Evolutionary conservation across 2,888 invertebrate genomes (phyloP), one percentile per base, ranked within the genome.

Genomic region (Ophion costatus): DNA sequence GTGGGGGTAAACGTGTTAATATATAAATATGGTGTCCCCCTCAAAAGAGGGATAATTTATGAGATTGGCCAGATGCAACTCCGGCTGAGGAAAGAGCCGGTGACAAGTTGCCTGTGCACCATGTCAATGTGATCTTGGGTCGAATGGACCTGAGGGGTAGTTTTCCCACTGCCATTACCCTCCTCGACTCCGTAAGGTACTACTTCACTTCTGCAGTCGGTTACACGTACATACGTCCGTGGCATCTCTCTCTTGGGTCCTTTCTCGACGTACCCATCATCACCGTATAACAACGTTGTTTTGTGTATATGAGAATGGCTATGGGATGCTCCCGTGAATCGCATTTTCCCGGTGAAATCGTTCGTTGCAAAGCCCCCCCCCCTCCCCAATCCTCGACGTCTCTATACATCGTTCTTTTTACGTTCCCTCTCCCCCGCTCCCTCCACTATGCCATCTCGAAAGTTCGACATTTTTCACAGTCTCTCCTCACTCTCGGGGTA

Each of bases 311-410:
- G 73, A 64, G 80, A 63, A 73, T 74, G 59, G 79, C 33, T 14
- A 17, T 57, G 66, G 59, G 66, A 67, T 82, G 74, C 78, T 84
- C 76, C 79, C 69, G 69, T 69, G 80, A 63, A 85, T 80, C 83
- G 88, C 88, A 89, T 90, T 91, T 90, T 89, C 88, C 88, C 88
- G 90, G 90, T 88, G 86, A 91, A 91, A 92, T 91, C 87, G 88
- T 87, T 88, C 88, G 87, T 87, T 74, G 88, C 88, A 89, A 90
- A 89, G 87, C 86, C 78, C 83, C 84, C 88, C 80, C 69, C 59
- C 61, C 69, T 17, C 69, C 74, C 61, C 59, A 61, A 57, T 61
- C 51, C 42, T 56, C 38, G 33, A 38, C 22, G 63, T 51, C 56
- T 67, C 57, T 20, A 77, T 83, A 73, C 81, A 84, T 45, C 42